These are phyloP conservation scores for Cryptoblepharus egeriae DNA, from an alignment of 2,797 vertebrate genomes.

Conservation along the genomic window DNA sequence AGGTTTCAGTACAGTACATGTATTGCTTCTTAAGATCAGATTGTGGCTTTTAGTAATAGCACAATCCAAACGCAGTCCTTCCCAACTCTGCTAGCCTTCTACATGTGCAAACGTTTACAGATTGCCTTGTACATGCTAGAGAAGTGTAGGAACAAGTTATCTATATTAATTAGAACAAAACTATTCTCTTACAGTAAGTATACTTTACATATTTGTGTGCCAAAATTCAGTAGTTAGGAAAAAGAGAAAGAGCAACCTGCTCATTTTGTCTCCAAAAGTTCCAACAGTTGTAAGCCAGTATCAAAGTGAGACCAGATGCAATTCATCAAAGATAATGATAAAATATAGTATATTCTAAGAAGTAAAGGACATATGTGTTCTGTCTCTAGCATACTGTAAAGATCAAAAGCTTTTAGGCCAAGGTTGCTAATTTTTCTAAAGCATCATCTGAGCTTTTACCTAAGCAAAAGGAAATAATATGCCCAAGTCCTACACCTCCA, in stretches of 20 bases:
- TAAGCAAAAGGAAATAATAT: background rate
- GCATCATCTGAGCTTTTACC: background rate
- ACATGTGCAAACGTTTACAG: background rate
- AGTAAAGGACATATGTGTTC: background rate
- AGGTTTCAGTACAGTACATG: background rate
- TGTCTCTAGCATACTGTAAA: background rate
- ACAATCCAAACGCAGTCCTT: background rate
- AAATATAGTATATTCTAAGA: background rate
- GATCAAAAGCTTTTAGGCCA: background rate
- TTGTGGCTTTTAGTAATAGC: background rate
- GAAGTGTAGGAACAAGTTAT: background rate
- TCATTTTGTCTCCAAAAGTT: background rate
- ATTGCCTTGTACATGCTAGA: background rate
- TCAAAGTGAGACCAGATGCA: background rate
- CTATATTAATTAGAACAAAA: background rate
- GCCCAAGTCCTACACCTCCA: rapidly evolving
- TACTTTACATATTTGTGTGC: background rate
- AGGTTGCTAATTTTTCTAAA: background rate
- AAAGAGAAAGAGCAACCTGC: background rate
- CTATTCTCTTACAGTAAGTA: background rate
- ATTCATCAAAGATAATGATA: background rate
- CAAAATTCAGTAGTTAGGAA: background rate
- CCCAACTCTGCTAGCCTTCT: background rate
- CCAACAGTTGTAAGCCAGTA: background rate
- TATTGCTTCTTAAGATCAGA: background rate